These are phyloP conservation scores for Drosophila meridionalis DNA, from an alignment of 2,888 invertebrate species.

Conservation along the genomic window DNA sequence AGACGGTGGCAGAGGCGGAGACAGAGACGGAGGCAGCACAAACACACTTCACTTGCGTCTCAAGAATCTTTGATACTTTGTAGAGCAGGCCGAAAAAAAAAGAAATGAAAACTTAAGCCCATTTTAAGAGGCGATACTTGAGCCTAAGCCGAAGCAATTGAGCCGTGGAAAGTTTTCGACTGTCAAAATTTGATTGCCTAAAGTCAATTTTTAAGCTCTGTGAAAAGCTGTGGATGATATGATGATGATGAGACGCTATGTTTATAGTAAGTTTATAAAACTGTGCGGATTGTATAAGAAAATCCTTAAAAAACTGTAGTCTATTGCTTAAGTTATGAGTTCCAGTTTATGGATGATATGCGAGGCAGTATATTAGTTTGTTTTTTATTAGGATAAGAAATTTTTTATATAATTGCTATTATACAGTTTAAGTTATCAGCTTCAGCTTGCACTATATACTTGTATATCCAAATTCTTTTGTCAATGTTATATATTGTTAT, in stretches of 20 bases:
- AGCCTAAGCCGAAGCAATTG: not conserved
- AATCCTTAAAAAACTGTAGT: not conserved
- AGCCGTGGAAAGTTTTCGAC: conserved; percentile 1
- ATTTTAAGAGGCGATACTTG: conserved; percentile 1
- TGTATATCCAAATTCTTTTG: too few species aligned
- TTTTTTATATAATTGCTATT: too few species aligned
- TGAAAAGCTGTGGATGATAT: not conserved
- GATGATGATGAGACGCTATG: not conserved
- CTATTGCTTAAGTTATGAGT: not conserved
- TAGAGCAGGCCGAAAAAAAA: not conserved
- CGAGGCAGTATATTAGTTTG: too few species aligned
- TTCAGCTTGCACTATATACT: too few species aligned
- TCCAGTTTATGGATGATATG: not conserved
- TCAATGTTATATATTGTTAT: too few species aligned
- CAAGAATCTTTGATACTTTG: conserved; percentile 3
- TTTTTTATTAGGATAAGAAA: too few species aligned
- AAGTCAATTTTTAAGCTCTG: not conserved
- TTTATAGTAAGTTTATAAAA: not conserved
- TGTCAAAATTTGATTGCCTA: not conserved
- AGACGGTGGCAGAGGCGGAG: not conserved
- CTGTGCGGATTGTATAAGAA: not conserved
- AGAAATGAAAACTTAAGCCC: not conserved
- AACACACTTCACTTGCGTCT: conserved; percentile 27
- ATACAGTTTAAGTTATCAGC: too few species aligned
- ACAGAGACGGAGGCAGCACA: not conserved